Base-by-base conservation (phyloP, 2,888 invertebrate species). In the Lasioglossum vierecki region DNA sequence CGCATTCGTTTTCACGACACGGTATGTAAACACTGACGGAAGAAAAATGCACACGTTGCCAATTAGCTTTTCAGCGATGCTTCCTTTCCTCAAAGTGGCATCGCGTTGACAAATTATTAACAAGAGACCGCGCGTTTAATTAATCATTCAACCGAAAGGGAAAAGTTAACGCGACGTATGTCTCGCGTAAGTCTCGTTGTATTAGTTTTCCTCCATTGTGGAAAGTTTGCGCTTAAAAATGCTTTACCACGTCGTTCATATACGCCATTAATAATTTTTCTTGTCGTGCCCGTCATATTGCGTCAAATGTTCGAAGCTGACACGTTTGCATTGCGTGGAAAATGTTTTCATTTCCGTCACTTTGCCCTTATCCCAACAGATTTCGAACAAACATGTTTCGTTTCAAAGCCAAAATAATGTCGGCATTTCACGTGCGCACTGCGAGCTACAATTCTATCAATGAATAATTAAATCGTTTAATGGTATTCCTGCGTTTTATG, bases 121-220 rank as follows among this genome's bases (percentile, higher is more conserved):
- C 11, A 63, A 30, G 5, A 63, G 26, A 63, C 26, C 2, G 9
- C 30, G 30, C 60, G 4, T 63, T 63, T 63, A 63, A 63, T 63
- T 63, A 63, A 63, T 63, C 26, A 63, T n/a, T 63, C 60, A 63
- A 30, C 26, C 60, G 60, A 63, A 63, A 63, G 60, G 30, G 4
- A 63, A 15, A 63, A 15, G 9, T 15, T 30, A 63, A 13, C 53
- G 30, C 53, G 60, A 30, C 26, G 30, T 2, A 6, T 63, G 60
- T 3, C 26, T n/a, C 60, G 4, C n/a, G 60, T 60, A 60, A 3
- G 22, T 60, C 26, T 13, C 15, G 26, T 63, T 6, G 15, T 11
- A 30, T 63, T 30, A 63, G 60, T 30, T 63, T 63, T 60, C 26
- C 26, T 63, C 5, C 60, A 63, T 63, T 30, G 26, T 60, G 13